Percentiles rank a stretch among this genome's conserved stretches.
Evolutionary conservation across 2,113 vertebrate genomes (phyloP).

Genomic region (Anarhynchus alexandrinus): DNA sequence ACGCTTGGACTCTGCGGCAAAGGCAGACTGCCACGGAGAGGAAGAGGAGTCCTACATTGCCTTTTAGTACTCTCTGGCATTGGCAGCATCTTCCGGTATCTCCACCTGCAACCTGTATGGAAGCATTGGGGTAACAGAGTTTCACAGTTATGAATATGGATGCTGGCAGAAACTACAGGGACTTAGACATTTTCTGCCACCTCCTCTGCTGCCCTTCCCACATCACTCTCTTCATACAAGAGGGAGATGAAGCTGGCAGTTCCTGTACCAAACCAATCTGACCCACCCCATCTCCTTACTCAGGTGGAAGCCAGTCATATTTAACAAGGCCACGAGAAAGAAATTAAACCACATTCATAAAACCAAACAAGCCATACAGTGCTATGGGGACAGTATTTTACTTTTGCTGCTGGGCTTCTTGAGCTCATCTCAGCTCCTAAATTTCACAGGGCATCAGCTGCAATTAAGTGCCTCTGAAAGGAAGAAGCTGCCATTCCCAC

Average conservation of each 20-base stretch:
- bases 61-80: background rate
- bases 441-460: background rate
- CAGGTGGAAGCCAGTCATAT: background rate
- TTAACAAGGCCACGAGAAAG: background rate
- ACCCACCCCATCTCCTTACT: background rate
- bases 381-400: background rate
- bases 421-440: background rate
- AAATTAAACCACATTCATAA: background rate
- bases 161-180: background rate
- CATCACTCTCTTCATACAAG: background rate
- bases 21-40: background rate
- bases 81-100: background rate
- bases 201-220: background rate
- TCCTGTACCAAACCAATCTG: background rate
- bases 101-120: background rate
- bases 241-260: background rate
- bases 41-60: background rate
- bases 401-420: background rate
- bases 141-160: fast-evolving
- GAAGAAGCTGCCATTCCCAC: background rate
- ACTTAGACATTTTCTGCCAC: background rate
- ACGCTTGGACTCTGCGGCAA: background rate
- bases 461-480: background rate
- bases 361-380: background rate
- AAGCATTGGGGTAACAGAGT: background rate